Evolutionary conservation across 1,140 invertebrate species (phyloP), one percentile per base, ranked within the genome.

Genomic region (Lucilia cuprina): DNA sequence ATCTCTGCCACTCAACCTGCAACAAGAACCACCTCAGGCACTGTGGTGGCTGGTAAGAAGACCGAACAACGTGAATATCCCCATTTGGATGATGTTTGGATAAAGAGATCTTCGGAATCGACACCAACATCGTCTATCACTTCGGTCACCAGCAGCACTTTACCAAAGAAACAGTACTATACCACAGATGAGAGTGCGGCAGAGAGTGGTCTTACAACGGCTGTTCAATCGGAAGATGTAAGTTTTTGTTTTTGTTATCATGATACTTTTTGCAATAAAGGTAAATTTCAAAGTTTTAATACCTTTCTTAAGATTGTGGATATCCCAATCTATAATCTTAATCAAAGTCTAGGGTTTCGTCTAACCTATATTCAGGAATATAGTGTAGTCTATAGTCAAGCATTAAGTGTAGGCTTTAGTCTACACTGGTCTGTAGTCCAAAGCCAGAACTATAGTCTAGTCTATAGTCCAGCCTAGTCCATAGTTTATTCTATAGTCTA

Each of bases 21-120:
- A 49, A 70, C 55, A 74, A 74, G 30, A 74, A 49, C 55, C 1
- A 80, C 14, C 35, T 41, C 41, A 41, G 41, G 7, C 5, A 8
- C 41, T 2, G 2, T 41, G 41, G 84, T 83, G 13, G 17, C 65
- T 65, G 55, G 13, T 13, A 82, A 82, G 25, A 17, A 35, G 21
- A 19, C n/a, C 4, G 50, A 25, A 47, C 3, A 30, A 2, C 83
- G 83, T 82, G 41, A 84, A 30, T 55, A 75, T 14, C 25, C 74
- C n/a, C 84, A 85, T 78, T 74, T 90, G 78, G 87, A 89, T 85
- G 89, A 89, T 70, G 89, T 90, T 34, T 90, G 89, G 89, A 90
- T 90, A 83, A 85, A 86, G 41, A 84, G 89, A 41, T 41, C 41
- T 8, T 41, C 41, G 10, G 41, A 41, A 3, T 7, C 10, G 41